These are phyloP conservation scores for Napeogenes inachia DNA, from an alignment of 2,888 invertebrate genomes.

Conservation along the genomic window DNA sequence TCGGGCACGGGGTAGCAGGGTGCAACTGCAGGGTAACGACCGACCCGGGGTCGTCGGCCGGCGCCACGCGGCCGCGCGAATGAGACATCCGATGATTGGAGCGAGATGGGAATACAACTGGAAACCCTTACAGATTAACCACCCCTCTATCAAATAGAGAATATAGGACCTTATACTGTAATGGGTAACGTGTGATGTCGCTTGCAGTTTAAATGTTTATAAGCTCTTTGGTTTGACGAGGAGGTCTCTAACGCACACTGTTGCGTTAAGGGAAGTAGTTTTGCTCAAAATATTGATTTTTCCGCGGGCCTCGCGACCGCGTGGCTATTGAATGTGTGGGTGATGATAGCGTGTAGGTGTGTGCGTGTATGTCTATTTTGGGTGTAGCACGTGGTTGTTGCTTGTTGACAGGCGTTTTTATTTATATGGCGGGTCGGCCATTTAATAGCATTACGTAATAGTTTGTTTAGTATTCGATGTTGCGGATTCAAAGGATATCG, in stretches of 20 bases:
- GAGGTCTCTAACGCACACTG: constrained; percentile 60
- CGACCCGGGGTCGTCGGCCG: constrained; percentile 70
- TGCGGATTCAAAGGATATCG: neutral
- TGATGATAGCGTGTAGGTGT: constrained; percentile 34
- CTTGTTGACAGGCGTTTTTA: constrained; percentile 75
- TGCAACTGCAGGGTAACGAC: constrained; percentile 74
- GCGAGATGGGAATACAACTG: constrained; percentile 60
- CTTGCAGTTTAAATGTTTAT: constrained; percentile 37
- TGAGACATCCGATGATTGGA: constrained; percentile 71
- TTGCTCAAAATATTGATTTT: constrained; percentile 78
- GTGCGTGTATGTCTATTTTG: constrained; percentile 67
- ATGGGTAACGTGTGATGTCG: constrained; percentile 59
- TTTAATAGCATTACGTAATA: constrained; percentile 62
- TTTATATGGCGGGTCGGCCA: constrained; percentile 63
- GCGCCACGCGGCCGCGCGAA: constrained; percentile 72
- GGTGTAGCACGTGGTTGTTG: constrained; percentile 73
- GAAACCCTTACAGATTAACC: constrained; percentile 63
- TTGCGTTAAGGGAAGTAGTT: constrained; percentile 70
- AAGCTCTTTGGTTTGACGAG: constrained; percentile 37
- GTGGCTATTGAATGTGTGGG: constrained; percentile 42
- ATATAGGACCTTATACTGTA: constrained; percentile 59
- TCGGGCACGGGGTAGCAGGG: constrained; percentile 68
- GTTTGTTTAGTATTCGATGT: constrained; percentile 33
- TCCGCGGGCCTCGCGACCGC: constrained; percentile 63
- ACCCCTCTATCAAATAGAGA: constrained; percentile 53